Evolutionary conservation across 2,797 vertebrate genomes (phyloP).

Genomic region (Rhinella marina): DNA sequence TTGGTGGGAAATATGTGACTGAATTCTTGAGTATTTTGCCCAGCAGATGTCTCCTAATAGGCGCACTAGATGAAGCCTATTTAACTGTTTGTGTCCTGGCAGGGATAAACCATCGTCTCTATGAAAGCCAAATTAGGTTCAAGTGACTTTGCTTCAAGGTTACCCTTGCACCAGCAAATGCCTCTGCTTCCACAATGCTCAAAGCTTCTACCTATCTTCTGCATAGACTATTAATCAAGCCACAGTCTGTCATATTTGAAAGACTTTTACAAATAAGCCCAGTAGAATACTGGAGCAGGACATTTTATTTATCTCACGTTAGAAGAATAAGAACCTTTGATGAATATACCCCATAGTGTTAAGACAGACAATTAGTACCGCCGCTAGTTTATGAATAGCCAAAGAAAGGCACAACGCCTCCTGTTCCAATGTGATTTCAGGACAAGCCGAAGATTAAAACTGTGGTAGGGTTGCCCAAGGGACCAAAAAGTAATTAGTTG

Average conservation of each 20-base stretch:
- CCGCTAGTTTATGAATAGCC: conserved; percentile 43
- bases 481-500: conserved; percentile 59
- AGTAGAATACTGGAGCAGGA: conserved; percentile 19
- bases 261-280: conserved; percentile 30
- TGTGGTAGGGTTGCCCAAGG: conserved; percentile 50
- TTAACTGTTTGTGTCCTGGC: neutral
- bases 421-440: conserved; percentile 52
- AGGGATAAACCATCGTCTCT: neutral
- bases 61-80: neutral
- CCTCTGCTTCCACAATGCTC: neutral
- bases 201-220: neutral
- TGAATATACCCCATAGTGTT: conserved; percentile 49
- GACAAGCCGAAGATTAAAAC: conserved; percentile 56
- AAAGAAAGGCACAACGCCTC: conserved; percentile 26
- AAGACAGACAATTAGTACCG: conserved; percentile 49
- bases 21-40: neutral
- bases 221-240: conserved; percentile 36
- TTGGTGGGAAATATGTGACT: neutral
- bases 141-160: conserved; percentile 22
- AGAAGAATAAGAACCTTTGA: conserved; percentile 45
- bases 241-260: conserved; percentile 14
- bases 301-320: conserved; percentile 39
- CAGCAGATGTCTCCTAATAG: neutral
- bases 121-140: neutral
- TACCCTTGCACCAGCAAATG: neutral